Evolutionary conservation across 2,113 vertebrate species (phyloP), one percentile per base, ranked within the genome.

Genomic region (Sturnus vulgaris): DNA sequence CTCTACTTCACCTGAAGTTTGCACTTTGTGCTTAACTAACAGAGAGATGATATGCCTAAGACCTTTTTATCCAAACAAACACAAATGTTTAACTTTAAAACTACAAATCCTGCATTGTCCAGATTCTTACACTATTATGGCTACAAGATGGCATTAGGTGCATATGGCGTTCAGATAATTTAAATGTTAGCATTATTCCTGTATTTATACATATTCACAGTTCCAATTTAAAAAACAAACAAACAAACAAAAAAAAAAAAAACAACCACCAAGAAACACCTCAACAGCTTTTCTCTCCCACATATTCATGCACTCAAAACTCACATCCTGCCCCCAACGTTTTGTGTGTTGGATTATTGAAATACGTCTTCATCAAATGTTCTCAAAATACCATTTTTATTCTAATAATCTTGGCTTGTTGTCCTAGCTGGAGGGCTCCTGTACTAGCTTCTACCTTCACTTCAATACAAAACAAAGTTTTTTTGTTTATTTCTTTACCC

Each of bases 301-400:
- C 66, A 88, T 79, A 71, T 4, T 86, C 25, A 71, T 14, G 18
- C 33, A 85, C 75, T 10, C 39, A 75, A 63, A 88, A 50, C 49
- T 77, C 71, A 85, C 7, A 5, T 27, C 5, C 28, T 52, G 24
- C 15, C 27, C 23, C 25, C 18, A 86, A 1, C 18, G 56, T 49
- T 22, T 78, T 44, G 49, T 65, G 10, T 46, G 60, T 12, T 64
- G 19, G 19, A 82, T 71, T 75, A 76, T 13, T 47, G 55, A 84
- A 89, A 20, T 55, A 76, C 25, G 70, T 79, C 23, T 46, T 85
- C 39, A 83, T 40, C 76, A 83, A 65, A 72, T 33, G 9, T 69
- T 83, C 69, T 73, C 55, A 92, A 92, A 92, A 65, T 79, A 88
- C 12, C 50, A 30, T 18, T 66, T 64, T 44, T 79, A 31, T 35